These are phyloP conservation scores for Heterotilapia buettikoferi DNA, from an alignment of 2,113 vertebrate genomes.

Conservation along the genomic window DNA sequence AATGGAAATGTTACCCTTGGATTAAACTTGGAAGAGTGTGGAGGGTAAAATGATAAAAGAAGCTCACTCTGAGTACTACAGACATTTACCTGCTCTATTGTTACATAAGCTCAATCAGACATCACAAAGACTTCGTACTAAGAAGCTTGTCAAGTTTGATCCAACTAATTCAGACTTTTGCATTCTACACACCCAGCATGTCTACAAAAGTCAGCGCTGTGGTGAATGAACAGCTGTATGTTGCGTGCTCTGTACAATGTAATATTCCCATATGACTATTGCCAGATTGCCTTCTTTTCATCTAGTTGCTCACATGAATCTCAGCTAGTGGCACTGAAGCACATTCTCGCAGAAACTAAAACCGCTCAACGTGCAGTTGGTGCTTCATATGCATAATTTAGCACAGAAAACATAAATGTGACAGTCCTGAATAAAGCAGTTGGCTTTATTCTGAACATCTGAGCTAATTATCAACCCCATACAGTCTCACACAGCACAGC, in stretches of 20 bases:
- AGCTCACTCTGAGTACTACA: background rate
- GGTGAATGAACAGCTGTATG: accelerated
- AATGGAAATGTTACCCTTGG: background rate
- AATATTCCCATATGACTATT: accelerated
- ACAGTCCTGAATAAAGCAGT: background rate
- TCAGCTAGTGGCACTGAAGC: background rate
- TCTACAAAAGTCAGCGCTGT: background rate
- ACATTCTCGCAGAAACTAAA: background rate
- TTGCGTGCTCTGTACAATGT: accelerated
- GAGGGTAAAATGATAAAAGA: background rate
- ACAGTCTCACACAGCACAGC: background rate
- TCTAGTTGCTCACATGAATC: background rate
- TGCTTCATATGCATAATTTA: background rate
- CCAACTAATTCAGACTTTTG: background rate
- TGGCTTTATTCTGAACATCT: background rate
- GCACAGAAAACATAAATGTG: background rate
- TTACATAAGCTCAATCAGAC: background rate
- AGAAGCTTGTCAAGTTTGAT: background rate
- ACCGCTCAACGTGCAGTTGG: background rate
- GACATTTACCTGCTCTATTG: background rate
- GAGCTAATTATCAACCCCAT: background rate
- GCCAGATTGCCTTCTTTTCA: background rate
- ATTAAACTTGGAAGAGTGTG: background rate
- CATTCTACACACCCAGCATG: background rate
- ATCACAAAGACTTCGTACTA: background rate